Evolutionary conservation across 1,140 invertebrate genomes (phyloP), one percentile per base, ranked within the genome.

Genomic region (Anastrepha obliqua): DNA sequence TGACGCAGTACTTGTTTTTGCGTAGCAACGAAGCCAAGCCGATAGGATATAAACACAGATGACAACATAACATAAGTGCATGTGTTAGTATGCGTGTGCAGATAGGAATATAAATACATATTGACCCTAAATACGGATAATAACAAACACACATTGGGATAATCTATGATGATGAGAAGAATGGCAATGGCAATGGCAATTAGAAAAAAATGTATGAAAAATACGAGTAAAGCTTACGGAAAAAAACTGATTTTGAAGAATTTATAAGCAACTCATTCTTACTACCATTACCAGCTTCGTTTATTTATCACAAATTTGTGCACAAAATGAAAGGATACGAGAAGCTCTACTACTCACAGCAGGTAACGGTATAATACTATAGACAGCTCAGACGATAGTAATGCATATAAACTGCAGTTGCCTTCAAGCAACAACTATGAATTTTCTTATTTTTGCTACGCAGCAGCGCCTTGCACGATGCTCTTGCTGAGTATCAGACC

Each of bases 1-100:
- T 67, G 13, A 1, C 29, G 39, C 64, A 67, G 29, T 13, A 42
- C 8, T 67, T 67, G 39, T 29, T 9, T 39, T 67, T 67, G 64
- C 39, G 29, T 67, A 42, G 64, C 64, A 67, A 13, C 13, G 39
- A 67, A 67, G 64, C 64, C 39, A 67, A 67, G 64, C 64, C 64
- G 64, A 15, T 3, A 67, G 29, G 20, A 67, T 67, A 42, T 15
- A 67, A 42, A 67, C 39, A 15, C 39, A 9, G 39, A 67, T 13
- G 29, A 39, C 1, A 42, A 39, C 29, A 11, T 29, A 3, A 3
- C 11, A 42, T 9, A 65, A 20, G 29, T 11, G 1, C 42, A 47
- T 29, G 15, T 11, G 42, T 42, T 44, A 6, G 42, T 4, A 20
- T 44, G 67, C 9, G 42, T n/a, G 44, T 17, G 15, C 13, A 17